phyloP scores from a whole-genome alignment of 2,888 invertebrate species.

The Himalopsyche anomala region DNA sequence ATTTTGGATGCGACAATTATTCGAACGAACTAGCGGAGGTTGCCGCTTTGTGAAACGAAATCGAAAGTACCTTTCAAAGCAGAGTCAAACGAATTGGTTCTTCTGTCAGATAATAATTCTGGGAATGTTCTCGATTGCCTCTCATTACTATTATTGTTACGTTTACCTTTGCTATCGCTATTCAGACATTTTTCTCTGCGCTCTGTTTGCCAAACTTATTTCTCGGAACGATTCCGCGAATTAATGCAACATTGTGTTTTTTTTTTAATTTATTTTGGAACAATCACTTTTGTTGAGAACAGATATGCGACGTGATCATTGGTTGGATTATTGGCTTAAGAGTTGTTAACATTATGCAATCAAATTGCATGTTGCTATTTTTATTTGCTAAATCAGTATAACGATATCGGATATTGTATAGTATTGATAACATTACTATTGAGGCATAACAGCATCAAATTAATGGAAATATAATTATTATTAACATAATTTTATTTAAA shows the following conservation, averaged over 20 bases:
- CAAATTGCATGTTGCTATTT: neutral
- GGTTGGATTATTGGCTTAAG: neutral
- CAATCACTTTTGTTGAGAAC: constrained; percentile 15
- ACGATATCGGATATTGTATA: no score
- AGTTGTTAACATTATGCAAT: neutral
- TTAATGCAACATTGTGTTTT: constrained; percentile 19
- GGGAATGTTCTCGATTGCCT: constrained; percentile 41
- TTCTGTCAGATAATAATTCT: constrained; percentile 24
- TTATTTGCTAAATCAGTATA: neutral
- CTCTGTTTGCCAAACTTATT: constrained; percentile 22
- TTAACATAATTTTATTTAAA: no score
- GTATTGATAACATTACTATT: no score
- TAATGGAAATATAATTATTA: no score
- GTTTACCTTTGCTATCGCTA: neutral
- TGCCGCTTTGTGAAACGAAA: constrained; percentile 3
- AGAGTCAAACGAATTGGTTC: constrained; percentile 32
- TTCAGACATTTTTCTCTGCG: constrained; percentile 9
- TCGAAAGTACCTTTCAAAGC: constrained; percentile 19
- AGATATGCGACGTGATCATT: neutral
- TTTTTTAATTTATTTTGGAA: neutral
- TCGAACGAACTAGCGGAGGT: neutral
- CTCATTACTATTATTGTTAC: constrained; percentile 22
- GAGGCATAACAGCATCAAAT: no score
- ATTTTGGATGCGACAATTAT: neutral
- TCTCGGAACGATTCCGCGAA: neutral